Evolutionary conservation across 2,888 invertebrate species (phyloP), one percentile per base, ranked within the genome.

Genomic region (Anthoptus insignis): DNA sequence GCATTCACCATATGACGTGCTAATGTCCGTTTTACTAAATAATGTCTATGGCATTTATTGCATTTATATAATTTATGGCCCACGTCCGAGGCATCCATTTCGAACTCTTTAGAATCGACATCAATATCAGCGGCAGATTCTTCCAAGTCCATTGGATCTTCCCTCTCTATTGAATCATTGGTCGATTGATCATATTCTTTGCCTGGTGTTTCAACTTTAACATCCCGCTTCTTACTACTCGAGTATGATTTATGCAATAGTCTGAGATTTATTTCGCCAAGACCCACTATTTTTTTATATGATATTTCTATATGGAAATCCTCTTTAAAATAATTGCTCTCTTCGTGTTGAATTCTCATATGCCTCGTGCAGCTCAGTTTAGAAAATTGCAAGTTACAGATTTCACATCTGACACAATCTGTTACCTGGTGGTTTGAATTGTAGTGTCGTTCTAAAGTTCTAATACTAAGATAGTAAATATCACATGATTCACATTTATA

Each of bases 401-500:
- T 6, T 0, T 34, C 22, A 47, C 76, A 77, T 1, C 42, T 14
- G 2, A 29, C 19, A 0, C 2, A 13, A 5, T 49, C 13, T 5
- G 7, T 4, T 5, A 32, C 16, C 1, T 21, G 13, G 21, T 72
- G 72, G 8, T 59, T 45, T 0, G 14, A 8, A 1, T 56, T 29
- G 0, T 69, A 49, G 22, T 74, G 74, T n/a, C 60, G 21, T 4
- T 22, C 21, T 2, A 67, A n/a, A 7, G 61, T 53, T 6, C 22
- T 19, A 5, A 21, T 11, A 0, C 65, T 53, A 16, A 72, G 22
- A 37, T 65, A 73, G 42, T 71, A 64, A 0, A 74, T 29, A n/a
- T 70, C 59, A 42, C 79, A 80, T 13, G 50, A 8, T 0, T 54
- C 13, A 56, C 79, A 80, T 16, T 61, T 63, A 21, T 59, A 69